Base-by-base conservation (phyloP, 2,888 invertebrate genomes). In the Aricia artaxerxes region DNA sequence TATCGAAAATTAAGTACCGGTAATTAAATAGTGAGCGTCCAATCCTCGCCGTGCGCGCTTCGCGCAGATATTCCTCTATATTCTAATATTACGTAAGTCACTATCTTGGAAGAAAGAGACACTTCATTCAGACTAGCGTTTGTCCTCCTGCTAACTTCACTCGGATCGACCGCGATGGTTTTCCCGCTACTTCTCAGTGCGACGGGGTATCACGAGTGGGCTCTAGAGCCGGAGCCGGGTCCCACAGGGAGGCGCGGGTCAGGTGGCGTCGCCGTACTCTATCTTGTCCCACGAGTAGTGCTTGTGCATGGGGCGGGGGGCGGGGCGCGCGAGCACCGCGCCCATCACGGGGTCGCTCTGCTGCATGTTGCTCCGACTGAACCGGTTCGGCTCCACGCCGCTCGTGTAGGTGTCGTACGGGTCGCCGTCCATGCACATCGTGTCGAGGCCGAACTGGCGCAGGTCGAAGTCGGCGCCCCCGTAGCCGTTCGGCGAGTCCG, bases 241-340 rank as follows among this genome's bases (percentile, higher is more conserved):
- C 78, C 79, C 79, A 61, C 78, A 76, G 72, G 83, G 78, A 81
- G 75, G 82, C 78, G 84, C 82, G 87, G 87, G 94, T 94, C 94
- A 94, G 85, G 94, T 94, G 90, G 96, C 96, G 87, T 97, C 96
- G 89, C 95, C 96, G 89, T 95, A 97, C 91, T 97, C 97, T 84
- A 96, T 95, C 87, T 96, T 96, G 88, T 97, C 97, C 97, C 97
- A 97, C 24, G 96, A 95, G 85, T 96, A 95, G 83, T 96, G 95
- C 82, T 96, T 94, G 81, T 95, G 95, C 81, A 95, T 95, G 81
- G 57, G 16, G 72, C 96, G 96, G 73, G 96, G 93, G 79, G 93
- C 87, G 44, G 97, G 96, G 2, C 92, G 88, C 80, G 96, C 95
- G 83, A 90, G 85, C 83, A 95, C 96, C 81, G 96, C 96, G 78